Evolutionary conservation across 35 echinoderm and acorn worm genomes (phyloP).

Genomic region (Acanthaster planci): DNA sequence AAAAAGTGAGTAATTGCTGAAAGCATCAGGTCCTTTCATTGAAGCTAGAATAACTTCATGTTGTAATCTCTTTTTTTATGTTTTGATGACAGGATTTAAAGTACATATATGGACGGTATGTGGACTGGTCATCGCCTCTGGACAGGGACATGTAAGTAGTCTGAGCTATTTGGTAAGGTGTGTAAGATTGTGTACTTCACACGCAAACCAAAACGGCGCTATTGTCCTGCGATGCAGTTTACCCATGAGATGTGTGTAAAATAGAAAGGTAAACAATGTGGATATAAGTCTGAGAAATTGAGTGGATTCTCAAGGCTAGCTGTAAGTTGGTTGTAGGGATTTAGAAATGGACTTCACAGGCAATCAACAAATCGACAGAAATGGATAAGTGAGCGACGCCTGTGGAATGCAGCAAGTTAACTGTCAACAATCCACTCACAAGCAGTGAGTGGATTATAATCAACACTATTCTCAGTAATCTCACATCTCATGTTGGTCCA

Average conservation of each 20-base stretch:
- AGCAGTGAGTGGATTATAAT: neutral
- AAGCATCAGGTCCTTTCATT: too few relatives aligned
- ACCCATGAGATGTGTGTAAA: too few relatives aligned
- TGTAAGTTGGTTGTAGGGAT: too few relatives aligned
- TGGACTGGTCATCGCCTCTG: slow-evolving; percentile 86
- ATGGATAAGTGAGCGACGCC: neutral
- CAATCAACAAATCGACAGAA: too few relatives aligned
- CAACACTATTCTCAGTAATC: neutral
- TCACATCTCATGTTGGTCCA: neutral
- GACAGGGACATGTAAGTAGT: slow-evolving; percentile 96
- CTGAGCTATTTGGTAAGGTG: too few relatives aligned
- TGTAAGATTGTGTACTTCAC: too few relatives aligned
- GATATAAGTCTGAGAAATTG: too few relatives aligned
- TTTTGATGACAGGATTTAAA: slow-evolving; percentile 71
- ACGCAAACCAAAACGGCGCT: too few relatives aligned
- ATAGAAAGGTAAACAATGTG: too few relatives aligned
- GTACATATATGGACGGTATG: slow-evolving; percentile 93
- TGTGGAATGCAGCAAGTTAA: neutral
- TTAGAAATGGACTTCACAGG: too few relatives aligned
- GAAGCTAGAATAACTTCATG: neutral
- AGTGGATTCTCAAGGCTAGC: too few relatives aligned
- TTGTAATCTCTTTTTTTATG: neutral
- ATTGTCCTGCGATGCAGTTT: too few relatives aligned
- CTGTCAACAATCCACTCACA: neutral
- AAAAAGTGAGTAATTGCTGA: slow-evolving; percentile 57